Evolutionary conservation across 1,140 invertebrate species (phyloP).

Genomic region (Drosophila orena): DNA sequence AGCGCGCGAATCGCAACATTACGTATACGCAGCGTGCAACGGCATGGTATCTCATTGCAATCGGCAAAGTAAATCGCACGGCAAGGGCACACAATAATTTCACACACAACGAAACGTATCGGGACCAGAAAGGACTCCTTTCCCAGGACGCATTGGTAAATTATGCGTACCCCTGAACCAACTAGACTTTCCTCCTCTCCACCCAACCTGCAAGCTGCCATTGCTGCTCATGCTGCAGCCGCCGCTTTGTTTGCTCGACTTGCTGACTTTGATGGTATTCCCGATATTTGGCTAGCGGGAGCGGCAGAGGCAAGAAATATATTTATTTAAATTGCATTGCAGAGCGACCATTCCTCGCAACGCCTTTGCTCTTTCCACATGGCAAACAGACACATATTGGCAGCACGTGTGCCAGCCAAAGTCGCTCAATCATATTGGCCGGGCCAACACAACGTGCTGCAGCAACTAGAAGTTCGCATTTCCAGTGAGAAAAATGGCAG

Average conservation of each 20-base stretch:
- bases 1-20: constrained; percentile 45
- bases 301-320: constrained; percentile 53
- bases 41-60: constrained; percentile 64
- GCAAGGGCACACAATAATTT: constrained; percentile 71
- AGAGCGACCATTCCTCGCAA: constrained; percentile 34
- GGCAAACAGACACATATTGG: constrained; percentile 64
- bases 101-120: constrained; percentile 29
- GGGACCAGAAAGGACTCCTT: constrained; percentile 11
- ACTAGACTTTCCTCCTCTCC: constrained; percentile 15
- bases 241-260: constrained; percentile 65
- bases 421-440: constrained; percentile 75
- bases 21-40: constrained; percentile 70
- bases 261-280: constrained; percentile 56
- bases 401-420: constrained; percentile 51
- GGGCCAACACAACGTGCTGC: constrained; percentile 32
- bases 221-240: constrained; percentile 17
- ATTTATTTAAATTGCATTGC: constrained; percentile 78
- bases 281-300: constrained; percentile 43
- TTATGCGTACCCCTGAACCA: constrained; percentile 61
- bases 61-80: constrained; percentile 71
- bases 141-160: constrained; percentile 51
- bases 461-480: constrained; percentile 20
- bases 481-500: constrained; percentile 54
- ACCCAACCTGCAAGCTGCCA: neutral
- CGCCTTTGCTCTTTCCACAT: constrained; percentile 55